Evolutionary conservation across 2,888 invertebrate species (phyloP).

Genomic region (Nomada ferruginata): DNA sequence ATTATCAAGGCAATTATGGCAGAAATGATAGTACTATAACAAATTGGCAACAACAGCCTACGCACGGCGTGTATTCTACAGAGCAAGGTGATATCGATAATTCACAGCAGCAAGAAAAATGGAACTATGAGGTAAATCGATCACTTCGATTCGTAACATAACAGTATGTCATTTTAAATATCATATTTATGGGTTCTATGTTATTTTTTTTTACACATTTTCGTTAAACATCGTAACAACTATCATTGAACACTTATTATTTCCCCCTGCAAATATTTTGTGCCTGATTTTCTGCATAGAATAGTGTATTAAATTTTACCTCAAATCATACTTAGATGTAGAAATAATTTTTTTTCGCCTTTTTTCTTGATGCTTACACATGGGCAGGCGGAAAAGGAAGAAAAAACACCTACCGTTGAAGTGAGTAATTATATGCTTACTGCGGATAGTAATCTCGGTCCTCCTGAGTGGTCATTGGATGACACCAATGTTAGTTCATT

Average conservation of each 20-base stretch:
- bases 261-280: background rate
- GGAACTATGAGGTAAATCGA: constrained; percentile 82
- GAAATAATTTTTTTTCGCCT: constrained; percentile 67
- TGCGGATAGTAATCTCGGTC: constrained; percentile 74
- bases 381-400: constrained; percentile 81
- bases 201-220: background rate
- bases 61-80: constrained; percentile 68
- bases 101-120: constrained; percentile 78
- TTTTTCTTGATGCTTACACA: constrained; percentile 78
- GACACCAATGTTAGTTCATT: constrained; percentile 70
- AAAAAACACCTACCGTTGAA: constrained; percentile 79
- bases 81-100: constrained; percentile 77
- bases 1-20: constrained; percentile 73
- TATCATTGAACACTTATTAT: background rate
- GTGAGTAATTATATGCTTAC: constrained; percentile 80
- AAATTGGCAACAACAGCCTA: constrained; percentile 77
- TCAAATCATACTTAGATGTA: background rate
- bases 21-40: constrained; percentile 65
- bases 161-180: background rate
- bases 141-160: constrained; percentile 5
- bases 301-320: constrained; percentile 2
- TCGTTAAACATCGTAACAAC: background rate
- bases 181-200: background rate
- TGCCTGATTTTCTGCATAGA: background rate
- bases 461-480: constrained; percentile 69